Conservation (phyloP, 2,888 invertebrate species). For the Erebia aethiops region DNA sequence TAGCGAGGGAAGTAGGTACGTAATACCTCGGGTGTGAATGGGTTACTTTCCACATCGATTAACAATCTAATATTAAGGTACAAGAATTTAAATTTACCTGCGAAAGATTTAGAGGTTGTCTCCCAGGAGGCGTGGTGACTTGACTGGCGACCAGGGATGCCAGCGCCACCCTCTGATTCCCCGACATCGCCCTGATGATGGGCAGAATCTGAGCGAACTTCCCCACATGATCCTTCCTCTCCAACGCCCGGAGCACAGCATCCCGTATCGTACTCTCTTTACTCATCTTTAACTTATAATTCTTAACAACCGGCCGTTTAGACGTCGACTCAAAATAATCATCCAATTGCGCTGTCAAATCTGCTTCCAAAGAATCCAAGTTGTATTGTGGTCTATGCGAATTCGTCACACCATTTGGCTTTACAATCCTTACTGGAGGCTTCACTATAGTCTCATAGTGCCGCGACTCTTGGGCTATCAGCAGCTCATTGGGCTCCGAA, state of each 20-base stretch:
- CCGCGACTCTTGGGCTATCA: slow-evolving; percentile 76
- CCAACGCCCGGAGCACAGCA: slow-evolving; percentile 82
- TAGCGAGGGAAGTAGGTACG: too few species aligned
- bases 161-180: slow-evolving; percentile 84
- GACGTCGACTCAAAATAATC: slow-evolving; percentile 53
- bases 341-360: slow-evolving; percentile 56
- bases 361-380: slow-evolving; percentile 66
- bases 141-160: slow-evolving; percentile 85
- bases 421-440: slow-evolving; percentile 63
- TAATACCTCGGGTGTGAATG: too few species aligned
- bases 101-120: slow-evolving; percentile 78
- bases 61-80: neutral
- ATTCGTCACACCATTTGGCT: slow-evolving; percentile 68
- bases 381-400: slow-evolving; percentile 77
- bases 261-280: slow-evolving; percentile 79
- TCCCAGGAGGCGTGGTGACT: slow-evolving; percentile 80
- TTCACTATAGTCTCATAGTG: slow-evolving; percentile 68
- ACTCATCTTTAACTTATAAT: slow-evolving; percentile 59
- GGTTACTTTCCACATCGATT: too few species aligned
- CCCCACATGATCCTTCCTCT: slow-evolving; percentile 82
- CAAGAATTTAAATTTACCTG: slow-evolving; percentile 68
- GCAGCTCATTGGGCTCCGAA: slow-evolving; percentile 66
- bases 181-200: slow-evolving; percentile 85
- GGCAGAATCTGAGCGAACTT: slow-evolving; percentile 85
- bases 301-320: slow-evolving; percentile 54